Evolutionary conservation across 2,113 vertebrate genomes (phyloP).

Genomic region (Pogonocichla stellata): DNA sequence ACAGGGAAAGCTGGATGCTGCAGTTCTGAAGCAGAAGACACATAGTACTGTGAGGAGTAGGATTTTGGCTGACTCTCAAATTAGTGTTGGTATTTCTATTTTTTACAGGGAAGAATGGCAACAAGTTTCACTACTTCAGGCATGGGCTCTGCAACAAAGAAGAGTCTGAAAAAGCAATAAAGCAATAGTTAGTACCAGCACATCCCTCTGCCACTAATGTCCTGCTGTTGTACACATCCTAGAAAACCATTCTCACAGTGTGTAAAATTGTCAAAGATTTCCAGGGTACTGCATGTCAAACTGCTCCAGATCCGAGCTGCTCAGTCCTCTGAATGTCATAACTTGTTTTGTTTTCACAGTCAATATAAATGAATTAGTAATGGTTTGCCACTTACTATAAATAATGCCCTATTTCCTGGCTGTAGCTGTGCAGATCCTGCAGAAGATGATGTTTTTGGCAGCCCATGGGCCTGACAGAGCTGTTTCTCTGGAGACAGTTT

Average conservation of each 20-base stretch:
- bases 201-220: not conserved
- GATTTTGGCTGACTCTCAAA: not conserved
- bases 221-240: not conserved
- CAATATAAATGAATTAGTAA: constrained; percentile 48
- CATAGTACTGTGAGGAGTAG: fast-evolving
- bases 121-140: not conserved
- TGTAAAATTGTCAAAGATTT: constrained; percentile 47
- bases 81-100: not conserved
- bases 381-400: constrained; percentile 62
- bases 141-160: not conserved
- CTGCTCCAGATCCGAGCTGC: constrained; percentile 35
- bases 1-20: not conserved
- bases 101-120: not conserved
- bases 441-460: not conserved
- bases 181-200: not conserved
- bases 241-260: not conserved
- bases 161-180: not conserved
- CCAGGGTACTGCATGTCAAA: constrained; percentile 34
- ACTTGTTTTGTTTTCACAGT: constrained; percentile 33
- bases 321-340: constrained; percentile 23
- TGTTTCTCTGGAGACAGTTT: not conserved
- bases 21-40: not conserved
- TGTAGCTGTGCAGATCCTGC: constrained; percentile 18
- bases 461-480: not conserved
- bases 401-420: constrained; percentile 59